Conservation (phyloP, 2,888 invertebrate species). For the Drosophila gaucha region DNA sequence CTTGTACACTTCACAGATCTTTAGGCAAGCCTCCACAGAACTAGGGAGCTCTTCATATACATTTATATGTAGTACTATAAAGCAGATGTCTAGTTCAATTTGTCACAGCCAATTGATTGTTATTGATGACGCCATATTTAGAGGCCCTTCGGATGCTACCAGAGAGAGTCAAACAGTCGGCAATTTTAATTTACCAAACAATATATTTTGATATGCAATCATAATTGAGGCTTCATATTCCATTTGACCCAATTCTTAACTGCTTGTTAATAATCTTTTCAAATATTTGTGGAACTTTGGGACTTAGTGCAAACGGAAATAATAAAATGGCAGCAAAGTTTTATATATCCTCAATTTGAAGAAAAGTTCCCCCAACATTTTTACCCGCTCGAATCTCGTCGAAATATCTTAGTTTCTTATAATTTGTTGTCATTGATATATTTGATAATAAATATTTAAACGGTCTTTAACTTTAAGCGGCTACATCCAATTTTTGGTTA, state of each 20-base stretch:
- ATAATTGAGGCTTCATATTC: constrained; percentile 52
- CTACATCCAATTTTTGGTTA: not conserved
- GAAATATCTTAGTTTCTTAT: constrained; percentile 22
- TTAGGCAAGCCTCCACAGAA: not conserved
- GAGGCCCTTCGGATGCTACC: constrained; percentile 37
- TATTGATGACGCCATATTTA: constrained; percentile 68
- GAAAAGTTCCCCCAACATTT: not conserved
- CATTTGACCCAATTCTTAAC: constrained; percentile 59
- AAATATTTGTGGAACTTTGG: constrained; percentile 23
- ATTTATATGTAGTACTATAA: not conserved
- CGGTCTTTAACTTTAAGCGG: not conserved
- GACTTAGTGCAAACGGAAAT: constrained; percentile 16
- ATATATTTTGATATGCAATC: constrained; percentile 13
- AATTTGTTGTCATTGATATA: constrained; percentile 10
- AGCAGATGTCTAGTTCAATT: constrained; percentile 50
- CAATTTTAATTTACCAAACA: constrained; percentile 22
- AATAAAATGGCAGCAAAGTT: constrained; percentile 3
- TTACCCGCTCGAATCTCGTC: not conserved
- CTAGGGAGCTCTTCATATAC: not conserved
- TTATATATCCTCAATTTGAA: not conserved
- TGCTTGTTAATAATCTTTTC: constrained; percentile 50
- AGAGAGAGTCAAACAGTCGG: constrained; percentile 33
- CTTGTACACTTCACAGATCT: not conserved
- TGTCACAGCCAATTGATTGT: constrained; percentile 78
- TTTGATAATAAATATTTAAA: constrained; percentile 19